phyloP scores from a whole-genome alignment of 2,113 vertebrate species.

The Colinus virginianus region DNA sequence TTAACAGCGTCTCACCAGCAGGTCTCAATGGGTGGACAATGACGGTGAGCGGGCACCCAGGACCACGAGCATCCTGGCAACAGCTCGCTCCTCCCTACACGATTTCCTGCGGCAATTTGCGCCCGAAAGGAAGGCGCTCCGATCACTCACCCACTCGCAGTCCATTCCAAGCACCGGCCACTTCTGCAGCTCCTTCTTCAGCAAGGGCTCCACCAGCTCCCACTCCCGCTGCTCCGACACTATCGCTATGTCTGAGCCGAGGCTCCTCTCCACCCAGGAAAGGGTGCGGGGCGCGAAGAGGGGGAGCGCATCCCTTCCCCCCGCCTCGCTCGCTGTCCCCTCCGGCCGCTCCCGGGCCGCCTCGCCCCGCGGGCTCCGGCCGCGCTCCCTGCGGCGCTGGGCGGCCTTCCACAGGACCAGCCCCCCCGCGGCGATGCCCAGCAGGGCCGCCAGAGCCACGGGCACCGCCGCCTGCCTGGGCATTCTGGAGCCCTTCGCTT shows the following conservation, averaged over 20 bases:
- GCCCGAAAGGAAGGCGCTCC: not conserved
- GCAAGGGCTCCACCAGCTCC: slow-evolving; percentile 82
- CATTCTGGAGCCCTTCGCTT: slow-evolving; percentile 77
- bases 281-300: slow-evolving; percentile 23
- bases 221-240: slow-evolving; percentile 88
- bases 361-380: not conserved
- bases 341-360: not conserved
- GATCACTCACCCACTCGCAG: slow-evolving; percentile 96
- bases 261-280: slow-evolving; percentile 77
- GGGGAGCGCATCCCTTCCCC: slow-evolving; percentile 26
- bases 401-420: slow-evolving; percentile 88
- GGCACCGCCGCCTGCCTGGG: slow-evolving; percentile 82
- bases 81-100: not conserved
- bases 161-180: slow-evolving; percentile 93
- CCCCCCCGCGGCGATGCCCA: slow-evolving; percentile 86
- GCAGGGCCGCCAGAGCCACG: slow-evolving; percentile 82
- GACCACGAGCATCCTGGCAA: not conserved
- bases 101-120: not conserved
- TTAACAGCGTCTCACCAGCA: not conserved
- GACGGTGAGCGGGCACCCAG: not conserved
- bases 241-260: slow-evolving; percentile 80
- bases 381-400: slow-evolving; percentile 36
- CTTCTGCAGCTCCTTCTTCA: slow-evolving; percentile 84
- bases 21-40: not conserved
- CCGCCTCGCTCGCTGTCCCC: no score